Evolutionary conservation across 2,888 invertebrate genomes (phyloP).

Genomic region (Agrilus biguttatus): DNA sequence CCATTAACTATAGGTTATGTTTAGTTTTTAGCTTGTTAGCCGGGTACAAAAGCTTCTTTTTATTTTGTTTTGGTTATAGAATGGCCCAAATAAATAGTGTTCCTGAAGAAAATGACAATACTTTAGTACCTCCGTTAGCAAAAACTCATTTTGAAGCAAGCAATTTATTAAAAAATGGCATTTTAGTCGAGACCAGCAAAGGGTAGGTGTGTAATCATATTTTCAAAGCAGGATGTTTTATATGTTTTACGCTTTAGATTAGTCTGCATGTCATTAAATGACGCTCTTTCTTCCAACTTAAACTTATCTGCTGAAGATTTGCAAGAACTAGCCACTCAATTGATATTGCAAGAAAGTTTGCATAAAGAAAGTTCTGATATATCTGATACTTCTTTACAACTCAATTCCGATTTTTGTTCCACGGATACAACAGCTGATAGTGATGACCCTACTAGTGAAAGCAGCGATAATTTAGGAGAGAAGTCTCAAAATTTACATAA

Average conservation of each 20-base stretch:
- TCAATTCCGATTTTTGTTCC: slow-evolving; percentile 2
- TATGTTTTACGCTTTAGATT: slow-evolving; percentile 22
- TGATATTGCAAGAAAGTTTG: slow-evolving; percentile 27
- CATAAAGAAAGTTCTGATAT: slow-evolving; percentile 5
- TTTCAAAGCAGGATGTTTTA: not conserved
- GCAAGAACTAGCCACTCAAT: slow-evolving; percentile 30
- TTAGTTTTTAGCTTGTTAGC: too few relatives aligned
- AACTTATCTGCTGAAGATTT: slow-evolving; percentile 33
- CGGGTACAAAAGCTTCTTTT: too few relatives aligned
- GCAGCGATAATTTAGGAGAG: slow-evolving; percentile 16
- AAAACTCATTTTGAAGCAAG: slow-evolving; percentile 21
- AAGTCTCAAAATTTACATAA: too few relatives aligned
- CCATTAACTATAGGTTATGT: too few relatives aligned
- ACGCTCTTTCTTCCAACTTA: slow-evolving; percentile 31
- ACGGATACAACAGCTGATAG: slow-evolving; percentile 20
- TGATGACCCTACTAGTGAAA: slow-evolving; percentile 29
- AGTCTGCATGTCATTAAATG: slow-evolving; percentile 32
- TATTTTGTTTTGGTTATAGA: too few relatives aligned
- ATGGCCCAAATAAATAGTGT: too few relatives aligned
- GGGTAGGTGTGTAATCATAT: slow-evolving; percentile 21
- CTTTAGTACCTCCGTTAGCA: too few relatives aligned
- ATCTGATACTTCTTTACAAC: slow-evolving; percentile 9
- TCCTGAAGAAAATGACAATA: too few relatives aligned
- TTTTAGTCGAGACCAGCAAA: slow-evolving; percentile 32
- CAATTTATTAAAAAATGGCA: slow-evolving; percentile 31